Evolutionary conservation across 1,140 invertebrate genomes (phyloP), one percentile per base, ranked within the genome.

Genomic region (Cataglyphis hispanica): DNA sequence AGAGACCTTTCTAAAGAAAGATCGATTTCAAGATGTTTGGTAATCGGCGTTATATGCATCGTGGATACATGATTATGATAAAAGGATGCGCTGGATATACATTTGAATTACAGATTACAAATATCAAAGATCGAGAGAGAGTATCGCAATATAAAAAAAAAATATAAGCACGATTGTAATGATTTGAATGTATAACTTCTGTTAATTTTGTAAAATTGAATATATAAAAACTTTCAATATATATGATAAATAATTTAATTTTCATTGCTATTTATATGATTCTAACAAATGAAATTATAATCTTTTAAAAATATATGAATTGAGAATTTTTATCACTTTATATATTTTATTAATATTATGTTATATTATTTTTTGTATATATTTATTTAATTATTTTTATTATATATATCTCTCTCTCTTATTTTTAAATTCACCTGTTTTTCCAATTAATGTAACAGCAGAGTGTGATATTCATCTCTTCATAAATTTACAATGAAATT

Each of bases 401-500:
- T 8, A 22, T 67, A 6, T 27, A n/a, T 19, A 11, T 77, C 16
- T 31, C 37, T 43, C 1, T 6, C n/a, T n/a, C n/a, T 43, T 22
- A 58, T 43, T 16, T 58, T 53, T 40, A 40, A 53, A 13, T 58
- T n/a, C 5, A 40, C 13, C n/a, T 40, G 19, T 27, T 40, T 69
- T 50, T 80, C n/a, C 37, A 40, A 61, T 83, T 37, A 69, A 74
- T 46, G 19, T 40, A 61, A 83, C 67, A 58, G 40, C 53, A 58
- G 53, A 6, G 16, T 19, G 46, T 6, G 4, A 3, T 31, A 7
- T 3, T 34, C 22, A 43, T 5, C 43, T 46, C 1, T 27, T 81
- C 64, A 81, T 81, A 58, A 74, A 83, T 83, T 72, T 40, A 22
- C 31, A 83, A 72, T 83, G 61, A 72, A 72, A 72, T 83, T 72